Evolutionary conservation across 2,888 invertebrate genomes (phyloP).

Genomic region (Hymenopus coronatus): DNA sequence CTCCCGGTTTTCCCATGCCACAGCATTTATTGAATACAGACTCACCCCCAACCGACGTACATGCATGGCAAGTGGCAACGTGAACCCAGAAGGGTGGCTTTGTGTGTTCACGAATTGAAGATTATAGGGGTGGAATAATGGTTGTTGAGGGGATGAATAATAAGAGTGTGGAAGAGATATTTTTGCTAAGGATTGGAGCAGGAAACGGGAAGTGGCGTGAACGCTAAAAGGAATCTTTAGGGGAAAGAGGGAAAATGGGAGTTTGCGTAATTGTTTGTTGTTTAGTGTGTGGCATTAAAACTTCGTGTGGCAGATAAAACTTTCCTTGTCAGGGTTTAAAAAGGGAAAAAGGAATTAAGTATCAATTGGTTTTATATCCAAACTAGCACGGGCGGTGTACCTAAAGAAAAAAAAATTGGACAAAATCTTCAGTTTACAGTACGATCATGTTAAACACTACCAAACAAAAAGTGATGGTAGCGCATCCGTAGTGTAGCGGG

Average conservation of each 20-base stretch:
- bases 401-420: too few relatives aligned
- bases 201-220: background rate
- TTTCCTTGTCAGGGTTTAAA: background rate
- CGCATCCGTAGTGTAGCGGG: too few relatives aligned
- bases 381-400: too few relatives aligned
- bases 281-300: background rate
- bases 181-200: conserved; percentile 1
- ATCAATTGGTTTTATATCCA: too few relatives aligned
- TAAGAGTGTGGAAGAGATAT: conserved; percentile 22
- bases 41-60: background rate
- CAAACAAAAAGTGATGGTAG: too few relatives aligned
- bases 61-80: conserved; percentile 4
- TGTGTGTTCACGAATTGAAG: conserved; percentile 12
- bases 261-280: background rate
- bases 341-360: background rate
- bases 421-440: too few relatives aligned
- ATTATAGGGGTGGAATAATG: conserved; percentile 31
- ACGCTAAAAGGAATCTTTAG: conserved; percentile 11
- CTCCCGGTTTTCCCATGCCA: background rate
- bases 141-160: conserved; percentile 28
- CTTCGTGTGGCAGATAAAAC: too few relatives aligned
- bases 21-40: conserved; percentile 27
- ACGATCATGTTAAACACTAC: too few relatives aligned
- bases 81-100: background rate
- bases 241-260: background rate